Conservation (phyloP, 2,888 invertebrate genomes). For the Chloroclystis v-ata region DNA sequence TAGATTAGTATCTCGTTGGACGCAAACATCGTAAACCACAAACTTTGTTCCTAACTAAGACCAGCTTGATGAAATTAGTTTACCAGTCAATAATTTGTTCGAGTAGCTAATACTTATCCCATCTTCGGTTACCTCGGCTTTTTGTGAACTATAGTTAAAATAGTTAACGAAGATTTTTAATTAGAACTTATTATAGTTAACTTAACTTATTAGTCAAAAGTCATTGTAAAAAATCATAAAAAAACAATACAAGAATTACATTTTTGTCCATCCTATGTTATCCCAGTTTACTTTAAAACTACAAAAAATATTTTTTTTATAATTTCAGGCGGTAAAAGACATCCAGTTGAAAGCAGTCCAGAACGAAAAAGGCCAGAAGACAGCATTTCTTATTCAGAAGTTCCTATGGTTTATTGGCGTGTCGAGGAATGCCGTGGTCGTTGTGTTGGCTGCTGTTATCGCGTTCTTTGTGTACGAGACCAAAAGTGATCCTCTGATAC, state of each 20-base stretch:
- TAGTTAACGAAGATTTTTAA: no score
- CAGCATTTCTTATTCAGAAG: slow-evolving; percentile 55
- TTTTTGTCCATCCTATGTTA: no score
- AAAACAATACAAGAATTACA: no score
- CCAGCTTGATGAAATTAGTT: slow-evolving; percentile 35
- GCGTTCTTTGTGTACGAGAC: slow-evolving; percentile 75
- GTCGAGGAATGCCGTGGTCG: slow-evolving; percentile 83
- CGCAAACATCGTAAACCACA: slow-evolving; percentile 1
- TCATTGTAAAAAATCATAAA: no score
- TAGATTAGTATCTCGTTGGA: no score
- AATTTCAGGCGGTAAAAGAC: slow-evolving; percentile 78
- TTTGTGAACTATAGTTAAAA: no score
- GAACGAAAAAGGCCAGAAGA: slow-evolving; percentile 50
- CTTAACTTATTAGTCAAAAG: no score
- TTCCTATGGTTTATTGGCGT: slow-evolving; percentile 81
- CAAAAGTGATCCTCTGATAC: slow-evolving; percentile 71
- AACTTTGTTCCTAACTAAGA: slow-evolving; percentile 37
- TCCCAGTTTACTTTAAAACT: no score
- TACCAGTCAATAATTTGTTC: background rate
- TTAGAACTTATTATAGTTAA: no score
- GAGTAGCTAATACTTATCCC: background rate
- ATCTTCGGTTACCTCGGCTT: no score
- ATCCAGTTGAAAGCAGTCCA: slow-evolving; percentile 52
- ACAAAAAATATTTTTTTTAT: no score
- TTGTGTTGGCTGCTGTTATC: slow-evolving; percentile 77